Conservation (phyloP, 2,888 invertebrate species). For the Cylloceria caligata region DNA sequence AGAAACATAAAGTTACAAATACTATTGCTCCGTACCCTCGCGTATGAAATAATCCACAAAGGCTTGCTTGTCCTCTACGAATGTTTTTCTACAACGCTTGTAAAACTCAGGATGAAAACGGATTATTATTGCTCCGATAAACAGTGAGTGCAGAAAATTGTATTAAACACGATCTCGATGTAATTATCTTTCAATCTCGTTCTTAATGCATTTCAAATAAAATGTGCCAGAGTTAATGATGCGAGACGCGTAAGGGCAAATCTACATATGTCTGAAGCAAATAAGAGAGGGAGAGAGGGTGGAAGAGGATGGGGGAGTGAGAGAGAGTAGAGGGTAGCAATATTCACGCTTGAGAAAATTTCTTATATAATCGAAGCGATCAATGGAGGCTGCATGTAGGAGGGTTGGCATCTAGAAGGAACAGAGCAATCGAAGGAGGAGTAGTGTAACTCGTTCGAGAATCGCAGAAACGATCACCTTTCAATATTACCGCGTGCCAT, state of each 20-base stretch:
- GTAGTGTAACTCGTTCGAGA: conserved; percentile 47
- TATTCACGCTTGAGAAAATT: conserved; percentile 46
- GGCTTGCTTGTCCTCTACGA: not conserved
- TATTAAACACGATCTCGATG: conserved; percentile 19
- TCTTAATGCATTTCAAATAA: conserved; percentile 22
- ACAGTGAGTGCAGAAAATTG: not conserved
- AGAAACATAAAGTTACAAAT: conserved; percentile 32
- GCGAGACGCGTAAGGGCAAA: conserved; percentile 3
- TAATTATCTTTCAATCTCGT: conserved; percentile 27
- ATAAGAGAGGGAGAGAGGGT: not conserved
- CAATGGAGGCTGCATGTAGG: not conserved
- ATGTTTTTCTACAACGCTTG: conserved; percentile 16
- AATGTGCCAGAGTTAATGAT: conserved; percentile 7
- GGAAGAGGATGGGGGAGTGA: not conserved
- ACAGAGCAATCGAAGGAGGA: not conserved
- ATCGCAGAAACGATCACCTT: conserved; percentile 70
- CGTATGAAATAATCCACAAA: conserved; percentile 17
- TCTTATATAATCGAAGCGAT: conserved; percentile 18
- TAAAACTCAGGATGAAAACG: conserved; percentile 49
- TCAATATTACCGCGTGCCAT: conserved; percentile 63
- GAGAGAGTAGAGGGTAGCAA: not conserved
- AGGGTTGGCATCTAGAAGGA: too few species aligned
- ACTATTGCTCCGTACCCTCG: conserved; percentile 6
- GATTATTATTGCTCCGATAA: conserved; percentile 55
- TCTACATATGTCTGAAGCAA: conserved; percentile 2